Conservation (phyloP, 1,140 invertebrate genomes). For the Drosophila biarmipes region DNA sequence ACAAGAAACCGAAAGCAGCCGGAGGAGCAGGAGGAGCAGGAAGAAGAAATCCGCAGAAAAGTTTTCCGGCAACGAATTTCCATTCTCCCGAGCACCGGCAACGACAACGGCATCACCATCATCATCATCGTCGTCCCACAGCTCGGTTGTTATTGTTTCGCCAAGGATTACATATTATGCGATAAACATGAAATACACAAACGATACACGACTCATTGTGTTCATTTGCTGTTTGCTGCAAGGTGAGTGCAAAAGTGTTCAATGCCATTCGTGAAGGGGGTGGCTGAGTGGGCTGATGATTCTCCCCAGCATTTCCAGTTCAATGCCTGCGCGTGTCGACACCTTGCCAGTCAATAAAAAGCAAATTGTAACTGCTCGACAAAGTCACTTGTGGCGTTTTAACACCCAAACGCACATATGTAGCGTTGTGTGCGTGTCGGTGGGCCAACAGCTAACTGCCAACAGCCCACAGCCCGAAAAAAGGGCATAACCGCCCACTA, state of each 20-base stretch:
- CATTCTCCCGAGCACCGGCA: constrained; percentile 25
- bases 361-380: constrained; percentile 80
- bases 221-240: constrained; percentile 82
- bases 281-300: neutral
- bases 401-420: constrained; percentile 69
- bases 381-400: constrained; percentile 79
- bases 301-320: constrained; percentile 46
- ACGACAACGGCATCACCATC: constrained; percentile 49
- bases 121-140: constrained; percentile 38
- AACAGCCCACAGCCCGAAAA: constrained; percentile 6
- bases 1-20: constrained; percentile 25
- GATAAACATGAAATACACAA: constrained; percentile 79
- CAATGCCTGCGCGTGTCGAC: constrained; percentile 51
- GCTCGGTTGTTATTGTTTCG: constrained; percentile 43
- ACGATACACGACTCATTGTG: constrained; percentile 75
- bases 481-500: constrained; percentile 37
- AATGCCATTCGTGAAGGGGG: neutral
- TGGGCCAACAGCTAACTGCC: neutral
- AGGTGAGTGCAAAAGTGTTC: constrained; percentile 69
- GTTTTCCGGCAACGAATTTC: constrained; percentile 33
- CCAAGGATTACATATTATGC: constrained; percentile 77
- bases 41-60: constrained; percentile 34
- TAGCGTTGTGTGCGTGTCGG: constrained; percentile 57
- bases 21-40: neutral
- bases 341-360: constrained; percentile 80